Evolutionary conservation across 2,888 invertebrate genomes (phyloP), one percentile per base, ranked within the genome.

Genomic region (Encarsia formosa): DNA sequence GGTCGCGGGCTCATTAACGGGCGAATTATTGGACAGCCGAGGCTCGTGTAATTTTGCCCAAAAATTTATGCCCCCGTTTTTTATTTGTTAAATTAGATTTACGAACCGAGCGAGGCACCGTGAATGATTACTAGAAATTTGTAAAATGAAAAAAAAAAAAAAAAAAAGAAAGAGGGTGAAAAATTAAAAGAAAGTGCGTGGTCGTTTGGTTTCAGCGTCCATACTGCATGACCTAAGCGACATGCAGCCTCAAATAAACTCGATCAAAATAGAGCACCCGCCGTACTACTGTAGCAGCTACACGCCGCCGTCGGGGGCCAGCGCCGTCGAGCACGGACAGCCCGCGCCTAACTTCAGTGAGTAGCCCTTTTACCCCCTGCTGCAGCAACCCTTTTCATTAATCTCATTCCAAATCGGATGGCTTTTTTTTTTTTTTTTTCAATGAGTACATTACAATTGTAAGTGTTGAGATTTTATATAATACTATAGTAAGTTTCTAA

Each of bases 201-300:
- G 43, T 43, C 45, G 37, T 51, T 56, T 56, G 52, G 42, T 81
- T 83, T 65, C 82, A 95, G 95, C 93, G 64, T 95, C 95, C 71
- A 95, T 96, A 74, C 86, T 95, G 75, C 92, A 91, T 78, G 93
- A 93, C 77, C 83, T 88, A 60, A 88, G 84, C 58, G 86, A 86
- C 65, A 84, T 86, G 75, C 74, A 85, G 80, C 69, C 85, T 78
- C 64, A 86, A 78, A 81, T 85, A 71, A 86, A 84, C 75, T 82
- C 83, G 67, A 88, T 89, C 70, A 88, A 88, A 78, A 81, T 89
- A 75, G 90, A 91, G 78, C 87, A 86, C 75, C 83, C 87, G 62
- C 81, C 84, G 64, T 88, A 88, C 76, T 89, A 89, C 76, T 88
- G 87, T 77, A 86, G 83, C 75, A 88, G 84, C 76, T 90, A 89